Evolutionary conservation across 1,140 invertebrate genomes (phyloP).

Genomic region (Parasteatoda tepidariorum): DNA sequence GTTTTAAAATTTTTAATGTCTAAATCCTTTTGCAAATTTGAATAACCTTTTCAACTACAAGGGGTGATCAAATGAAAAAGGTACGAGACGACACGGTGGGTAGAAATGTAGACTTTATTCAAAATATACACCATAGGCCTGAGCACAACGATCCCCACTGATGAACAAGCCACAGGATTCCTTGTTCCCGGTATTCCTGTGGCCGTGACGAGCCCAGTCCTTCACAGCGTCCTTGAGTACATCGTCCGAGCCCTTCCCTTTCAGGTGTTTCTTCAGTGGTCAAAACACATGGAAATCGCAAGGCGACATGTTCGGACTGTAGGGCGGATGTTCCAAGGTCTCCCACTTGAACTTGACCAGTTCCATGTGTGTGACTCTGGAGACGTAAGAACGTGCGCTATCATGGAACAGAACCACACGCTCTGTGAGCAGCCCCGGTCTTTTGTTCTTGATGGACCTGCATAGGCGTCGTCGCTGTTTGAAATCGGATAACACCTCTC

Average conservation of each 20-base stretch:
- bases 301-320: conserved; percentile 69
- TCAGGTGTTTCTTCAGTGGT: background rate
- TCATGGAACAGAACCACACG: conserved; percentile 62
- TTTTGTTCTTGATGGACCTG: background rate
- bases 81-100: background rate
- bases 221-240: background rate
- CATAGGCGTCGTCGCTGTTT: background rate
- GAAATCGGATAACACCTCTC: background rate
- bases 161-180: background rate
- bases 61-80: background rate
- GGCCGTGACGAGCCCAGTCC: background rate
- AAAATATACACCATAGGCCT: background rate
- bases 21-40: background rate
- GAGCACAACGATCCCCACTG: background rate
- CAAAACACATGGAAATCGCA: conserved; percentile 65
- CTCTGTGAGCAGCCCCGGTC: background rate
- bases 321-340: conserved; percentile 70
- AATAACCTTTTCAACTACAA: background rate
- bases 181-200: background rate
- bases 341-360: conserved; percentile 66
- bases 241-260: background rate
- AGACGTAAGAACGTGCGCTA: conserved; percentile 64
- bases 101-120: background rate
- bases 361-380: conserved; percentile 64
- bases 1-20: too few species aligned